Evolutionary conservation across 2,113 vertebrate genomes (phyloP).

Genomic region (Isichthys henryi): DNA sequence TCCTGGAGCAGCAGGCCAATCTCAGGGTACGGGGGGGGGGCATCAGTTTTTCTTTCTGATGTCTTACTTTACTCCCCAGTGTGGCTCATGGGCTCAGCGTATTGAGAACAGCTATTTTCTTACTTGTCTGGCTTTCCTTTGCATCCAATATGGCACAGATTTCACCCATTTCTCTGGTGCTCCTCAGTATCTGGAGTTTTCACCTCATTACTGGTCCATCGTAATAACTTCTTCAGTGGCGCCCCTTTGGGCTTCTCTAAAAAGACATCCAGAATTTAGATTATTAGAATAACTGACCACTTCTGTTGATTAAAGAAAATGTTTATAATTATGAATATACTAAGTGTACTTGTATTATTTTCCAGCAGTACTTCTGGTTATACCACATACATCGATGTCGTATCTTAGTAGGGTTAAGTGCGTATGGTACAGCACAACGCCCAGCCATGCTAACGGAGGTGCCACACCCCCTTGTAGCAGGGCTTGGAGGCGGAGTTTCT

Average conservation of each 20-base stretch:
- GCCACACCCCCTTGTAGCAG: constrained; percentile 47
- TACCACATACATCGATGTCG: background rate
- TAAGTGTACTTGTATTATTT: background rate
- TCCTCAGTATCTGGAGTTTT: background rate
- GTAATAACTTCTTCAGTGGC: background rate
- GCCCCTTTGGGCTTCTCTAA: background rate
- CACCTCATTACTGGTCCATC: background rate
- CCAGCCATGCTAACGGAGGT: background rate
- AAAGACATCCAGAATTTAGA: background rate
- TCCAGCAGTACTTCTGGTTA: background rate
- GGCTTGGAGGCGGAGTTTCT: constrained; percentile 45
- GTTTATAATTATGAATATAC: background rate
- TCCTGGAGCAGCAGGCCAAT: constrained; percentile 53
- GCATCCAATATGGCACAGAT: background rate
- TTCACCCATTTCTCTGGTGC: background rate
- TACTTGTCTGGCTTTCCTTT: background rate
- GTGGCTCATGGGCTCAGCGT: background rate
- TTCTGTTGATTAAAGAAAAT: background rate
- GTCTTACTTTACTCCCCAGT: background rate
- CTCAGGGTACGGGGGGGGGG: constrained; percentile 58
- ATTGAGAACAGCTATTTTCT: background rate
- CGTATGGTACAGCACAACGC: background rate
- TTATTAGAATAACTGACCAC: background rate
- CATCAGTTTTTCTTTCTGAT: background rate
- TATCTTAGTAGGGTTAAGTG: background rate